phyloP scores from a whole-genome alignment of 2,113 vertebrate species.

The Oostethus manadensis region DNA sequence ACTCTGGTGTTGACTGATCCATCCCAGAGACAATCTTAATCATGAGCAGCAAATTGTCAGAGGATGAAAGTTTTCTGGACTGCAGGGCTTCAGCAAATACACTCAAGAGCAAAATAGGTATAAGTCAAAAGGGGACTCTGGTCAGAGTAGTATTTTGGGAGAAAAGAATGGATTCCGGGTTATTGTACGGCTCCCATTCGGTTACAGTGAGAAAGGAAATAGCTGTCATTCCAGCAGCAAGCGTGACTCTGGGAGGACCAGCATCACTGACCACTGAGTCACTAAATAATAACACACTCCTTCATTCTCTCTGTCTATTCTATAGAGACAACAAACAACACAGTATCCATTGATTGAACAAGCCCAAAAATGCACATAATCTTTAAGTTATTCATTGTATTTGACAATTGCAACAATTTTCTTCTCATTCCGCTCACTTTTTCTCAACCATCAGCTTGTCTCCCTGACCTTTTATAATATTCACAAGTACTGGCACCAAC shows the following conservation, averaged over 20 bases:
- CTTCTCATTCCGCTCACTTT: constrained; percentile 5
- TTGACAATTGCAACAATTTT: not conserved
- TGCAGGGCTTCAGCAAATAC: not conserved
- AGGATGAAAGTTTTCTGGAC: not conserved
- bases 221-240: constrained; percentile 61
- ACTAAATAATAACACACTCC: constrained; percentile 31
- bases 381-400: too few species aligned
- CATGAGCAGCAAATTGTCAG: not conserved
- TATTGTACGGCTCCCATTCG: constrained; percentile 39
- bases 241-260: constrained; percentile 61
- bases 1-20: not conserved
- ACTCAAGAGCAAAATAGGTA: not conserved
- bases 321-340: constrained; percentile 4
- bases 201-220: constrained; percentile 59
- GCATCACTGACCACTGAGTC: constrained; percentile 39
- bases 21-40: not conserved
- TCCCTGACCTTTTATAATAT: constrained; percentile 15
- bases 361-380: not conserved
- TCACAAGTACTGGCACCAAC: constrained; percentile 6
- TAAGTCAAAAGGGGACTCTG: not conserved
- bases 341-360: too few species aligned
- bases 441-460: constrained; percentile 12
- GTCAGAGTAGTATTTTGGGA: constrained; percentile 9
- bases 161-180: constrained; percentile 31
- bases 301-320: not conserved